These are phyloP conservation scores for Tetragnatha versicolor DNA, from an alignment of 1,140 invertebrate genomes.

Conservation along the genomic window DNA sequence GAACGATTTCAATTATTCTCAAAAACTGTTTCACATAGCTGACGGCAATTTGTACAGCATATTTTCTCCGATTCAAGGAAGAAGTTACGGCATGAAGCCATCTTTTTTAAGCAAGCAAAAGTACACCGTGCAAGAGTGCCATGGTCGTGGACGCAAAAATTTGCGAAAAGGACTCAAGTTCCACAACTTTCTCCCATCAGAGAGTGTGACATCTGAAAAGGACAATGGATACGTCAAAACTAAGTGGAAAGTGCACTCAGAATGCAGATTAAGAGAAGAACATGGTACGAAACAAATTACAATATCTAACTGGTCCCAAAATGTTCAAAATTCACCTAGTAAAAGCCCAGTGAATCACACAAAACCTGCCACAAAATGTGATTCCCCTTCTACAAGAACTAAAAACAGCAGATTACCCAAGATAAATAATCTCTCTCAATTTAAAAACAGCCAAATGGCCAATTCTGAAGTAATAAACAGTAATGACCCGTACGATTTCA, in stretches of 20 bases:
- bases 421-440: neutral
- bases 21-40: slow-evolving; percentile 60
- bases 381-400: neutral
- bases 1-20: slow-evolving; percentile 58
- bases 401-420: too few relatives aligned
- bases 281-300: slow-evolving; percentile 60
- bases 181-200: slow-evolving; percentile 69
- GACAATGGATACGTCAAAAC: slow-evolving; percentile 28
- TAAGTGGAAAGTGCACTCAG: slow-evolving; percentile 53
- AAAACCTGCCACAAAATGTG: neutral
- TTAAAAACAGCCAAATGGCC: neutral
- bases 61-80: slow-evolving; percentile 58
- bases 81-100: slow-evolving; percentile 57
- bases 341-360: neutral
- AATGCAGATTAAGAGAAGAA: slow-evolving; percentile 58
- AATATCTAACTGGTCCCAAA: slow-evolving; percentile 57
- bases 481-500: slow-evolving; percentile 47
- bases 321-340: slow-evolving; percentile 36
- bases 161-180: slow-evolving; percentile 80
- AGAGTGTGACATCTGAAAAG: slow-evolving; percentile 56
- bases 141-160: slow-evolving; percentile 69
- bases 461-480: neutral
- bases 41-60: slow-evolving; percentile 60
- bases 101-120: slow-evolving; percentile 57
- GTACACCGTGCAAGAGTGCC: slow-evolving; percentile 38